Base-by-base conservation (phyloP, 2,888 invertebrate genomes). In the Callimorpha dominula region DNA sequence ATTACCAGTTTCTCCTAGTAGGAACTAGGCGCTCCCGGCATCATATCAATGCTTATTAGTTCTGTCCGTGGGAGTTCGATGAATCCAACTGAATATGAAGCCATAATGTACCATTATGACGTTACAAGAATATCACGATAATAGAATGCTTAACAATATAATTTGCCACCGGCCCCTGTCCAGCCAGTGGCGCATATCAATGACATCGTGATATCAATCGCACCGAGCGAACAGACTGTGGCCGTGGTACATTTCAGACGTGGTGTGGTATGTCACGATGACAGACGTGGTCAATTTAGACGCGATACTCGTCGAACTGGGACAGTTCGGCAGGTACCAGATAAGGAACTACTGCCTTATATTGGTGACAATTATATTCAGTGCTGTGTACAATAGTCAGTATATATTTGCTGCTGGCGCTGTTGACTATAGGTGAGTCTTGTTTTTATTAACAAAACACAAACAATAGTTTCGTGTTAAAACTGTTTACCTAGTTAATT, bases 261-360 rank as follows among this genome's bases (percentile, higher is more conserved):
- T 31, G 6, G 57, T 50, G 43, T 11, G n/a, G 8, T 43, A 31
- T 20, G 65, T 14, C 68, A 54, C 71, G 60, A 79, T 78, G 82
- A 71, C 78, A 54, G 74, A 73, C 20, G 67, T n/a, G 3, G 71
- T 83, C 20, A 80, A 86, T 82, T 76, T 93, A 78, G 93, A 94
- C 75, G 79, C 81, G 20, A 78, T 92, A 40, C 81, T 93, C 49
- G 65, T 11, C 20, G 74, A 74, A 52, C 40, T 74, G n/a, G 74
- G 74, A 8, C 71, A 74, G 57, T 74, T 74, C 68, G 74, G 74
- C 50, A 65, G 50, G 65, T 71, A 74, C 60, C 74, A 74, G 42
- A 65, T 71, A 76, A 74, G 68, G 50, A 74, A 63, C 50, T 74
- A 74, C 57, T 60, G 62, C 50, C 46, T 74, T 15, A 74, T 74